Conservation (phyloP, 1,140 invertebrate genomes). For the Pseudomyrmex concolor region DNA sequence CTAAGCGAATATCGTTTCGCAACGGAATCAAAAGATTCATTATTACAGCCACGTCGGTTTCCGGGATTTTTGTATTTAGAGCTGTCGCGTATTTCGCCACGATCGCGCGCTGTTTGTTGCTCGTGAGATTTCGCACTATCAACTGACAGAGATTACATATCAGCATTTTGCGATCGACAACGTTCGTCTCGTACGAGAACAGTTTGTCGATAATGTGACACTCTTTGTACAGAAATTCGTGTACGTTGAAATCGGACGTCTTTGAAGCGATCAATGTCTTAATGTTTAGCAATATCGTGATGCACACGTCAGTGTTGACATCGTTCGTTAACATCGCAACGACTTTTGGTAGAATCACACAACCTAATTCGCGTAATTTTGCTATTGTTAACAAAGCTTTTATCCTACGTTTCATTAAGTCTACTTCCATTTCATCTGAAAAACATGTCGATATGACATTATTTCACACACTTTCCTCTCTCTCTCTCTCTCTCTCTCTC, state of each 20-base stretch:
- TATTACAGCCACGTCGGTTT: conserved; percentile 66
- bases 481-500: too few species aligned
- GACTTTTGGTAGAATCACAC: conserved; percentile 75
- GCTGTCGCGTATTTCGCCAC: conserved; percentile 53
- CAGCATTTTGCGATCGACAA: conserved; percentile 62
- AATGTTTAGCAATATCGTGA: conserved; percentile 75
- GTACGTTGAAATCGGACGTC: conserved; percentile 71
- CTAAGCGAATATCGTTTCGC: conserved; percentile 62
- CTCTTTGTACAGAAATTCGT: conserved; percentile 75
- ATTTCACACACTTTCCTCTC: neutral
- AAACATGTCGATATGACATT: conserved; percentile 55
- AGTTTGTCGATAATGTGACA: conserved; percentile 77
- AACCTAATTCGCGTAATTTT: conserved; percentile 74
- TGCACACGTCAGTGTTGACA: conserved; percentile 59
- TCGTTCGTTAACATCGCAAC: conserved; percentile 64
- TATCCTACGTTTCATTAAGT: conserved; percentile 66
- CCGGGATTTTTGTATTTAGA: conserved; percentile 61
- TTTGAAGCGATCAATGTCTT: conserved; percentile 70
- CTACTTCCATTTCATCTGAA: conserved; percentile 54
- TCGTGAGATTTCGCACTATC: conserved; percentile 70
- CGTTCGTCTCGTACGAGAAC: conserved; percentile 47
- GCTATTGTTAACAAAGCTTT: conserved; percentile 73
- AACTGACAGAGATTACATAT: conserved; percentile 72
- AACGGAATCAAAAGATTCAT: conserved; percentile 75
- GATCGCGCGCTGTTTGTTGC: conserved; percentile 60